phyloP scores from a whole-genome alignment of 2,888 invertebrate genomes.

The Xestia rhomboidea region DNA sequence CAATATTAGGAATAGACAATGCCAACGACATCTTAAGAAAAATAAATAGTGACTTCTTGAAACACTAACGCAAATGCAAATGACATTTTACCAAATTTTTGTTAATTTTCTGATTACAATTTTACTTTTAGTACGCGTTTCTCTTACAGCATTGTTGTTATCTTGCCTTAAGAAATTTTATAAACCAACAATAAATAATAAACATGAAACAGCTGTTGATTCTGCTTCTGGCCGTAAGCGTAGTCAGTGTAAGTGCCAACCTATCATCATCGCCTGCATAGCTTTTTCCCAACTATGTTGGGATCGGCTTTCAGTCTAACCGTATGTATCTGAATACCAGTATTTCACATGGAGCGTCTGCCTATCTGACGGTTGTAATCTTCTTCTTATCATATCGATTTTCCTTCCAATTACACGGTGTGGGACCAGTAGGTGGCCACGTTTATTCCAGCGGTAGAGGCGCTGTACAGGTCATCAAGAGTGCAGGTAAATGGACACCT shows the following conservation, averaged over 20 bases:
- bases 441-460: too few relatives aligned
- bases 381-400: too few relatives aligned
- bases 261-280: neutral
- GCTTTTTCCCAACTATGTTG: neutral
- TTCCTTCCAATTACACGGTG: too few relatives aligned
- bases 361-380: too few relatives aligned
- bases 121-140: neutral
- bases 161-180: neutral
- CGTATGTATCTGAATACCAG: neutral
- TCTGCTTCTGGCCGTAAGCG: neutral
- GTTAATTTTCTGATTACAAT: neutral
- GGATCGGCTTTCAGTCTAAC: neutral
- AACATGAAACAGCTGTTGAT: conserved; percentile 10
- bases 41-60: neutral
- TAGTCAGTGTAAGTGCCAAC: conserved; percentile 9
- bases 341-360: neutral
- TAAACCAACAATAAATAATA: neutral
- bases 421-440: too few relatives aligned
- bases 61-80: too few relatives aligned
- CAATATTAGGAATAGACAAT: neutral
- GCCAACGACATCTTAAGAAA: neutral
- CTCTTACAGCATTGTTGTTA: neutral
- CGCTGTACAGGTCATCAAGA: too few relatives aligned
- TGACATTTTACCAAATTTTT: neutral
- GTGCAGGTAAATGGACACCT: too few relatives aligned